These are phyloP conservation scores for Tricholauxania praeusta DNA, from an alignment of 2,888 invertebrate genomes.

Conservation along the genomic window DNA sequence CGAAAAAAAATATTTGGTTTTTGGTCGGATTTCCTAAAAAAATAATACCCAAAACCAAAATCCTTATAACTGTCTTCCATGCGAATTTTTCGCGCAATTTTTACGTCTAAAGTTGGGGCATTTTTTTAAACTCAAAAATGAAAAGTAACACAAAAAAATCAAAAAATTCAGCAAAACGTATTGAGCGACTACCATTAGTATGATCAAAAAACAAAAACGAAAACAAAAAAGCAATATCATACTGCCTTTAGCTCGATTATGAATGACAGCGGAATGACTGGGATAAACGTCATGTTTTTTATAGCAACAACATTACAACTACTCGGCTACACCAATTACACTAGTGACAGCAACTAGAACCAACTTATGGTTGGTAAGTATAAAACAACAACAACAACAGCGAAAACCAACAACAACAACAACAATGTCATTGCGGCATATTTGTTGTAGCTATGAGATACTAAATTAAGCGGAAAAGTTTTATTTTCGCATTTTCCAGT, in stretches of 20 bases:
- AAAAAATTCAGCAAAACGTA: too few species aligned
- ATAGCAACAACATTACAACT: constrained; percentile 33
- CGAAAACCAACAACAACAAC: constrained; percentile 33
- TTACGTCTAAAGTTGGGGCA: too few species aligned
- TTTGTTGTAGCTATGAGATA: constrained; percentile 12
- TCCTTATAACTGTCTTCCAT: too few species aligned
- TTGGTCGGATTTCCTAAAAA: too few species aligned
- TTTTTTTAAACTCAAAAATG: too few species aligned
- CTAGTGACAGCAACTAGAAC: constrained; percentile 27
- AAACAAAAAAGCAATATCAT: constrained; percentile 9
- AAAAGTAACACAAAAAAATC: too few species aligned
- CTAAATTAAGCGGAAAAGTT: constrained; percentile 46
- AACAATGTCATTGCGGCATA: constrained; percentile 36
- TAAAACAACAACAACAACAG: constrained; percentile 35
- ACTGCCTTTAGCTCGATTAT: constrained; percentile 37
- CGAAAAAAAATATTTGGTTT: too few species aligned
- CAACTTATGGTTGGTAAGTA: not conserved
- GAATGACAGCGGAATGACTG: constrained; percentile 37
- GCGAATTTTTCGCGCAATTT: too few species aligned
- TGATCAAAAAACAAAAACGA: not conserved
- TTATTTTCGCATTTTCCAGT: constrained; percentile 44
- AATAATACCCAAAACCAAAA: too few species aligned
- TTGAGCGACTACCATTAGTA: too few species aligned
- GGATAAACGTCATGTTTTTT: constrained; percentile 34
- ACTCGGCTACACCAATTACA: constrained; percentile 16